Conservation (phyloP, 2,113 vertebrate species). For the Myxocyprinus asiaticus region DNA sequence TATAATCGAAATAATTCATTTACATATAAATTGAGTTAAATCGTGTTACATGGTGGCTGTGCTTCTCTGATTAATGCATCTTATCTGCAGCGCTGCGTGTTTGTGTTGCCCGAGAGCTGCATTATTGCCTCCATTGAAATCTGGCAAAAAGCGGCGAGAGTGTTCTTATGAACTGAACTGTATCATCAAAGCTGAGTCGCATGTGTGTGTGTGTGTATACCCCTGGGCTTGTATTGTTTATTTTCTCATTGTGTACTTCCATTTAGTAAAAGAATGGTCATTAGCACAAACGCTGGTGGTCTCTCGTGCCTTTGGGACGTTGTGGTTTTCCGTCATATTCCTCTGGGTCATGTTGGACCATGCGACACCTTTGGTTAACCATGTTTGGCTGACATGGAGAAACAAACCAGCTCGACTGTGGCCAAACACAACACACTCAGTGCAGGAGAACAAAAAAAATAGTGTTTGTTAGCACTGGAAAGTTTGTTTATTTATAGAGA, state of each 20-base stretch:
- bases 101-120: conserved; percentile 52
- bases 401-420: not conserved
- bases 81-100: conserved; percentile 60
- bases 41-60: conserved; percentile 56
- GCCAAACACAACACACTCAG: no score
- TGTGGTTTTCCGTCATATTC: conserved; percentile 1
- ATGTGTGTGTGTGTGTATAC: no score
- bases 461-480: no score
- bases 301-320: not conserved
- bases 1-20: conserved; percentile 71
- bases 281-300: not conserved
- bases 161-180: conserved; percentile 39
- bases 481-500: no score
- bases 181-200: conserved; percentile 15
- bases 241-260: conserved; percentile 11
- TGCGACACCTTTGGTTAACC: not conserved
- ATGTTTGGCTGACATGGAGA: no score
- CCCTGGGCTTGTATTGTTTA: not conserved
- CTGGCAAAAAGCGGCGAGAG: not conserved
- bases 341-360: no score
- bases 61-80: conserved; percentile 61
- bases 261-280: not conserved
- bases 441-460: no score
- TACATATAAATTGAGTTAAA: conserved; percentile 77
- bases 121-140: conserved; percentile 59